These are phyloP conservation scores for Callimorpha dominula DNA, from an alignment of 2,888 invertebrate genomes.

Conservation along the genomic window DNA sequence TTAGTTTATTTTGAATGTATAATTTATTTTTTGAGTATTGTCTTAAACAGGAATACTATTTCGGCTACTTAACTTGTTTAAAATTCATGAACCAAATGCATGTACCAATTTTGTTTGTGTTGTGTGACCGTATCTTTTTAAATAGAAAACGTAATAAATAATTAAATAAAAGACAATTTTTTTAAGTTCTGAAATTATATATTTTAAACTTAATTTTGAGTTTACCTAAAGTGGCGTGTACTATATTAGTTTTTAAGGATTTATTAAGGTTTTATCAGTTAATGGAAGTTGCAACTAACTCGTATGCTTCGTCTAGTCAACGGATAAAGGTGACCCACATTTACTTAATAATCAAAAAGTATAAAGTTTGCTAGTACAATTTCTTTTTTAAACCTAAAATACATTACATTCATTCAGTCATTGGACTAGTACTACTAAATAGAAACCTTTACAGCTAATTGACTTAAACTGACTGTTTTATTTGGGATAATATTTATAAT, in stretches of 20 bases:
- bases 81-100: neutral
- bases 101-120: neutral
- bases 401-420: neutral
- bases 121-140: neutral
- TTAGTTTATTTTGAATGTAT: neutral
- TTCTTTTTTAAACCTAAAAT: neutral
- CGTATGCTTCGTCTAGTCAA: constrained; percentile 68
- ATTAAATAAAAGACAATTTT: constrained; percentile 5
- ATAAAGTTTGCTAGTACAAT: constrained; percentile 4
- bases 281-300: constrained; percentile 43
- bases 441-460: too few species aligned
- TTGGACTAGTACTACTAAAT: too few species aligned
- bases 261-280: constrained; percentile 40
- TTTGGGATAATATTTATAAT: neutral
- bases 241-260: constrained; percentile 19
- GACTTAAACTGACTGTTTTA: too few species aligned
- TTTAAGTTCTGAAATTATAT: neutral
- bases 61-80: neutral
- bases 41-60: neutral
- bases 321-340: constrained; percentile 50
- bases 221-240: constrained; percentile 6
- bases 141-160: neutral
- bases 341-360: neutral
- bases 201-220: constrained; percentile 3
- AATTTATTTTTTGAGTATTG: neutral